Percentiles rank a stretch among this genome's conserved stretches.
These are phyloP conservation scores for Wiebesia pumilae DNA, from an alignment of 1,140 invertebrate species.

Conservation along the genomic window DNA sequence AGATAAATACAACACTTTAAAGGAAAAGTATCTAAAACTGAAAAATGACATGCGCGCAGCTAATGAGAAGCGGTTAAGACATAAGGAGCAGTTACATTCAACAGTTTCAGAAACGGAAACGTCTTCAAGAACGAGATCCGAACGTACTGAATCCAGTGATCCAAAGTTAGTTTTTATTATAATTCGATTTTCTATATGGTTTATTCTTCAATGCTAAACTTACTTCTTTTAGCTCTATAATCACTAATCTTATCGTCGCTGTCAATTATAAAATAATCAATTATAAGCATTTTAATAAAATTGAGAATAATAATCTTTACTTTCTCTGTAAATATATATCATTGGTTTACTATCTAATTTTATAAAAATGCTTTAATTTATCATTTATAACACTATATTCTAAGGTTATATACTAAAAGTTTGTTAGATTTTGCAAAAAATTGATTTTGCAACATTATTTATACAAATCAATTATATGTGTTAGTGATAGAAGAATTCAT, in stretches of 20 bases:
- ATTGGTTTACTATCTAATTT: no score
- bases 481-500: background rate
- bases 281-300: no score
- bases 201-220: background rate
- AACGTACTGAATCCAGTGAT: constrained; percentile 69
- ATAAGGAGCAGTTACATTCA: constrained; percentile 73
- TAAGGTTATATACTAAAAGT: background rate
- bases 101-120: constrained; percentile 84
- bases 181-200: background rate
- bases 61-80: constrained; percentile 76
- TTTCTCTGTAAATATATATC: no score
- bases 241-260: background rate
- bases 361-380: no score
- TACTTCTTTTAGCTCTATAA: background rate
- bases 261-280: no score
- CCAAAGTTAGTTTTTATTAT: constrained; percentile 69
- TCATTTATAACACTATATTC: no score
- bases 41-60: constrained; percentile 84
- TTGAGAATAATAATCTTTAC: no score
- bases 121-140: constrained; percentile 75
- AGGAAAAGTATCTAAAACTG: constrained; percentile 87
- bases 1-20: constrained; percentile 86
- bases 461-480: no score
- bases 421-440: no score
- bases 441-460: no score